A percentile compares a stretch with the other conserved stretches of the same genome.
These are phyloP conservation scores for Lepidochrysops patricia DNA, from an alignment of 2,888 invertebrate genomes.

Conservation along the genomic window DNA sequence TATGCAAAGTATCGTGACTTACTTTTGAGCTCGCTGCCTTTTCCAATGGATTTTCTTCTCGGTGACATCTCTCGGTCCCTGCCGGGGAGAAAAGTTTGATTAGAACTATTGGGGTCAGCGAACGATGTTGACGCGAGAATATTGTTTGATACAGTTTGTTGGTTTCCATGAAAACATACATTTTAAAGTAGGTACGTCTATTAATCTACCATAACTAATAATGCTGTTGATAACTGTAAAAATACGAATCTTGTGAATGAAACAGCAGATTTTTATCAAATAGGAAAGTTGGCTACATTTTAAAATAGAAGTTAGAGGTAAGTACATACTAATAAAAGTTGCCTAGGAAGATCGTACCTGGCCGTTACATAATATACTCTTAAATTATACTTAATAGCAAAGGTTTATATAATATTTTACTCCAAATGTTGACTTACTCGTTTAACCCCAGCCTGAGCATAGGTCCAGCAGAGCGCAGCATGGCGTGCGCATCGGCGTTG, in stretches of 20 bases:
- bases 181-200: too few relatives aligned
- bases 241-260: too few relatives aligned
- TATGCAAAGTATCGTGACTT: slow-evolving; percentile 35
- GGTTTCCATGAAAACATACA: neutral
- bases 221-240: too few relatives aligned
- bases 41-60: slow-evolving; percentile 65
- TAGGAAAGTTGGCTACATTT: too few relatives aligned
- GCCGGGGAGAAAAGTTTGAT: slow-evolving; percentile 74
- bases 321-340: too few relatives aligned
- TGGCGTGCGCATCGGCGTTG: slow-evolving; percentile 82
- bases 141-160: neutral
- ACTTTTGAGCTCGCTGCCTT: slow-evolving; percentile 67
- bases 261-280: too few relatives aligned
- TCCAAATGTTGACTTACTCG: slow-evolving; percentile 78
- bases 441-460: slow-evolving; percentile 80
- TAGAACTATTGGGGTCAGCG: slow-evolving; percentile 28
- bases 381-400: too few relatives aligned
- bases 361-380: too few relatives aligned
- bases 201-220: too few relatives aligned
- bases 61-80: slow-evolving; percentile 80
- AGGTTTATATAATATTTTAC: too few relatives aligned
- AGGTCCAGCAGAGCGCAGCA: slow-evolving; percentile 81
- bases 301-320: too few relatives aligned
- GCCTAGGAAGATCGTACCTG: too few relatives aligned
- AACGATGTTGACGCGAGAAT: neutral